A percentile compares a stretch with the other conserved stretches of the same genome.
Conservation (phyloP, 2,113 vertebrate species). For the Mormyrus iriodes region DNA sequence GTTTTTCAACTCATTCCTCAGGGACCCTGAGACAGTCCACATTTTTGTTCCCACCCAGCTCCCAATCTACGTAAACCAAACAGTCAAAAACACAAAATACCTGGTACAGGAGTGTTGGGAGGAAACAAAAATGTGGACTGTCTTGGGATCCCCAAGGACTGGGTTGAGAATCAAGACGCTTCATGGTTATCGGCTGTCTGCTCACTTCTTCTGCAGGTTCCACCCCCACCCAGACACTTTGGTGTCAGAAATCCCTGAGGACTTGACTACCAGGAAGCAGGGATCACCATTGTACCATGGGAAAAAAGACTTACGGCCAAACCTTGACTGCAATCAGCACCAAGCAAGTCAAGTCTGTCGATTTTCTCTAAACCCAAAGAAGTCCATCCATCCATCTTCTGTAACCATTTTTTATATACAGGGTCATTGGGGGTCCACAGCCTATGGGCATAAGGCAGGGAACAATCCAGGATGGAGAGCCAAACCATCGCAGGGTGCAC, state of each 20-base stretch:
- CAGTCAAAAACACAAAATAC: neutral
- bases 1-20: neutral
- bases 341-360: no score
- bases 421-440: no score
- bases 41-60: neutral
- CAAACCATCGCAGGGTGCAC: no score
- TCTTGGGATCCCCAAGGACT: neutral
- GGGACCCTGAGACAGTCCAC: neutral
- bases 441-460: no score
- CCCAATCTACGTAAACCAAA: neutral
- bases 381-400: no score
- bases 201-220: neutral
- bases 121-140: neutral
- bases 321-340: neutral
- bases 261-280: neutral
- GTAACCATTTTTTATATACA: no score
- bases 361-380: no score
- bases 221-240: neutral
- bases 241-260: neutral
- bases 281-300: neutral
- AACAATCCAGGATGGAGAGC: no score
- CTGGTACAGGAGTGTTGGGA: neutral
- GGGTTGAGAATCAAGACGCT: neutral
- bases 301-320: neutral
- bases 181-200: neutral